Base-by-base conservation (phyloP, 2,113 vertebrate species). In the Silurus glanis region DNA sequence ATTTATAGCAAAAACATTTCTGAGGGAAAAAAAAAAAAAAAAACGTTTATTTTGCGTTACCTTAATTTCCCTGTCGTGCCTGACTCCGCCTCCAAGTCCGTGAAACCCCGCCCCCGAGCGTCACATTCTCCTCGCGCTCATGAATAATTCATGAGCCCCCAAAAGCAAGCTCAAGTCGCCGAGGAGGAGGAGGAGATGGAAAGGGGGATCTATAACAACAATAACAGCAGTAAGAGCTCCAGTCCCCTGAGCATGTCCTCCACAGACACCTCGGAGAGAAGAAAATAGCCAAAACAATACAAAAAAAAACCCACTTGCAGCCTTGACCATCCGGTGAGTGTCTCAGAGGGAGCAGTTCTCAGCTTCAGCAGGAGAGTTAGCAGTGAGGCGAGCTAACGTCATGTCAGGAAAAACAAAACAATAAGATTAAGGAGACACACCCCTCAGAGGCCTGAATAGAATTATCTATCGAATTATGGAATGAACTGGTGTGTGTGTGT, bases 71-170 rank as follows among this genome's bases (percentile, higher is more conserved):
- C 74, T 25, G n/a, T 76, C 12, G 69, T 83, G 61, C 79, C 72
- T 87, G 74, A 45, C 83, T 80, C 71, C 81, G 81, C 88, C 89
- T 86, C 88, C 56, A 62, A n/a, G 13, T 62, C 49, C 67, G 61
- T 51, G 6, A 58, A 86, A 55, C 55, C 83, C 84, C 89, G 84
- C 92, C 88, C 81, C 84, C 66, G 0, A 17, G 61, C 85, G 62
- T 88, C 85, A 87, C 85, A 76, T 76, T 91, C 87, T 61, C 84
- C 75, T 66, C 55, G 62, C 49, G 59, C 19, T 90, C 69, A 89
- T 92, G 82, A 90, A 91, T 89, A 87, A 91, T 80, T 89, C 86
- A 91, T 86, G 47, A 84, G 8, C 72, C 59, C 55, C 74, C 64
- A 47, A 83, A 59, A 81, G 37, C 19, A 66, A 49, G 82, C 59